Percentiles rank a stretch among this genome's conserved stretches.
Evolutionary conservation across 1,140 invertebrate genomes (phyloP).

Genomic region (Drosophila bocqueti): DNA sequence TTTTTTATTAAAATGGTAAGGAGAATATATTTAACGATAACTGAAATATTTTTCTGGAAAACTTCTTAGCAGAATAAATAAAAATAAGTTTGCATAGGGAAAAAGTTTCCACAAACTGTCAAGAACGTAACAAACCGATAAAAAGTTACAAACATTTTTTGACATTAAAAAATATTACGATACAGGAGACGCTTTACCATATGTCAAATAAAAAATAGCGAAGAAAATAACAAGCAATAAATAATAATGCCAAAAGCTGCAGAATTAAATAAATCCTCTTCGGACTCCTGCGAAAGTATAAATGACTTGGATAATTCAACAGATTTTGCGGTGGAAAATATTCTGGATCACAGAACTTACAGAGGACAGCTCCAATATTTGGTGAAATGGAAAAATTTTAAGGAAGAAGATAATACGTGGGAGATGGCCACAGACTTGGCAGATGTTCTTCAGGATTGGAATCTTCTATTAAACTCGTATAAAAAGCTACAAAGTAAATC

Average conservation of each 20-base stretch:
- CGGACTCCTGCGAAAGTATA: not conserved
- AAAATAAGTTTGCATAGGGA: not conserved
- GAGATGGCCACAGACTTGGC: slow-evolving; percentile 12
- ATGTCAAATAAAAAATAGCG: not conserved
- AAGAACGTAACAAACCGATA: not conserved
- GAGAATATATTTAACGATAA: not conserved
- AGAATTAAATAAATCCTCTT: not conserved
- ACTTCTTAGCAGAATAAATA: no score
- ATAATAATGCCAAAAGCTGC: not conserved
- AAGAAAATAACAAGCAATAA: not conserved
- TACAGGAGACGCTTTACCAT: not conserved
- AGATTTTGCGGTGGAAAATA: slow-evolving; percentile 26
- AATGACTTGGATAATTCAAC: not conserved
- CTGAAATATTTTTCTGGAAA: not conserved
- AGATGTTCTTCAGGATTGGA: not conserved
- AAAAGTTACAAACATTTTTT: not conserved
- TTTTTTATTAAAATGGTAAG: no score
- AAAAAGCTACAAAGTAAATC: not conserved
- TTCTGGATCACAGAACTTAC: slow-evolving; percentile 17
- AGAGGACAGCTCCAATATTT: slow-evolving; percentile 26
- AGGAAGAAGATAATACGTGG: slow-evolving; percentile 46
- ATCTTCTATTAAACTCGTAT: slow-evolving; percentile 16
- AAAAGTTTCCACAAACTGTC: not conserved
- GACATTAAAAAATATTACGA: not conserved
- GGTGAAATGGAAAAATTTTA: slow-evolving; percentile 31